These are phyloP conservation scores for Tetheella fluctuosa DNA, from an alignment of 2,888 invertebrate species.

Conservation along the genomic window DNA sequence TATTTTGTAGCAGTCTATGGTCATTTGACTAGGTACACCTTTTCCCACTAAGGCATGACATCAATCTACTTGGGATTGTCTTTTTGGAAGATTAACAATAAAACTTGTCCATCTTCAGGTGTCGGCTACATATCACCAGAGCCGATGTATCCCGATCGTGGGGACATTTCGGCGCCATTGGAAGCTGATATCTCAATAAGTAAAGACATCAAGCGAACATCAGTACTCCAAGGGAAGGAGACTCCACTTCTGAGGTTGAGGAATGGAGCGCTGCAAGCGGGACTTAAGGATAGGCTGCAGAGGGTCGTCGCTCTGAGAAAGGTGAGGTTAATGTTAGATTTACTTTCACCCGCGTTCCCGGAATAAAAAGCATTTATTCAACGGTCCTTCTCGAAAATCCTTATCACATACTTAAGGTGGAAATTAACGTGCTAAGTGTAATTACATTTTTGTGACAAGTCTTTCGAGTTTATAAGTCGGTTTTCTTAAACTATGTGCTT, in stretches of 20 bases:
- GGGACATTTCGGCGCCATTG: constrained; percentile 73
- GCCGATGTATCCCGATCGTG: constrained; percentile 85
- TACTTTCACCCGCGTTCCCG: no score
- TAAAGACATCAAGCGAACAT: constrained; percentile 50
- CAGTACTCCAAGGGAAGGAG: constrained; percentile 49
- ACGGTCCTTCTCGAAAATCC: no score
- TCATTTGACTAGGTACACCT: neutral
- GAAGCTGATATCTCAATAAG: constrained; percentile 59
- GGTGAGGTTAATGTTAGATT: constrained; percentile 43
- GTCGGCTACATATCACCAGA: constrained; percentile 86
- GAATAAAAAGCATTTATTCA: no score
- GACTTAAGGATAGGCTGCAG: constrained; percentile 84
- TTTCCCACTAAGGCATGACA: no score
- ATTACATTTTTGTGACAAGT: no score
- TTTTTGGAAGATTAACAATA: neutral
- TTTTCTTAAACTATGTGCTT: no score
- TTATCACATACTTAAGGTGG: no score
- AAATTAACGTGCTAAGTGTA: no score
- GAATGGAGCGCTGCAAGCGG: constrained; percentile 88
- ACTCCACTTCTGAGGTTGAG: constrained; percentile 83
- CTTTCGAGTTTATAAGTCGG: no score
- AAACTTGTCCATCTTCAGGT: constrained; percentile 47
- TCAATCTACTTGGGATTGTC: neutral
- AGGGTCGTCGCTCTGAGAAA: constrained; percentile 80
- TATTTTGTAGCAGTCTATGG: neutral